Conservation (phyloP, 2,113 vertebrate genomes). For the Engraulis encrasicolus region DNA sequence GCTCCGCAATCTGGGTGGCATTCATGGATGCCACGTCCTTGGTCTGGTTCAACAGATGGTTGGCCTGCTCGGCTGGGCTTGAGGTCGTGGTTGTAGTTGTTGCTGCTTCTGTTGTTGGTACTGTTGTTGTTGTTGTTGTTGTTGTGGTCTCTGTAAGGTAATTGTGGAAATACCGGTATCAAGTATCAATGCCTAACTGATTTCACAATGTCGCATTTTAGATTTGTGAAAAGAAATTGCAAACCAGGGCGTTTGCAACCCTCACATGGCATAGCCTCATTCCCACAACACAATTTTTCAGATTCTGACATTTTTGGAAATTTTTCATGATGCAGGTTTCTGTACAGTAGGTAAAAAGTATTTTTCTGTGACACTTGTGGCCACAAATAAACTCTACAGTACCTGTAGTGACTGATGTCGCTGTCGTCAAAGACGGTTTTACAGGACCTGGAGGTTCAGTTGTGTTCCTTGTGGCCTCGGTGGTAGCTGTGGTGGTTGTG, state of each 20-base stretch:
- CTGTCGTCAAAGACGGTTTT: background rate
- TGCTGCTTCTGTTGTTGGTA: background rate
- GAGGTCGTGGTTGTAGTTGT: background rate
- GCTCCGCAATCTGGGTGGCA: slow-evolving; percentile 70
- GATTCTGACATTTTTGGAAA: background rate
- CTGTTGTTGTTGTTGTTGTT: no score
- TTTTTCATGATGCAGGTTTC: background rate
- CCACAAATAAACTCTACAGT: background rate
- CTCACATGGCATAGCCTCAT: no score
- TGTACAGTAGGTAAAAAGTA: background rate
- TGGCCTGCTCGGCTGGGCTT: background rate
- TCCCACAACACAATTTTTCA: no score
- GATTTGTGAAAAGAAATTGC: no score
- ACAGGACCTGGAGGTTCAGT: background rate
- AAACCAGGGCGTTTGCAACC: no score
- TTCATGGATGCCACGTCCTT: slow-evolving; percentile 52
- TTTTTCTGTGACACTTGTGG: background rate
- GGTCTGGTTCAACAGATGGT: slow-evolving; percentile 59
- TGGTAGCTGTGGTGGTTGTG: background rate
- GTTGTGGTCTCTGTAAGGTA: slow-evolving; percentile 19
- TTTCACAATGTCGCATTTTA: no score
- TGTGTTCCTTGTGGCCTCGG: slow-evolving; percentile 22
- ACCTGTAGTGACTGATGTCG: background rate
- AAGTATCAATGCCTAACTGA: background rate
- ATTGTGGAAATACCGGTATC: background rate